Base-by-base conservation (phyloP, 1,140 invertebrate genomes). In the Neodiprion pinetum region DNA sequence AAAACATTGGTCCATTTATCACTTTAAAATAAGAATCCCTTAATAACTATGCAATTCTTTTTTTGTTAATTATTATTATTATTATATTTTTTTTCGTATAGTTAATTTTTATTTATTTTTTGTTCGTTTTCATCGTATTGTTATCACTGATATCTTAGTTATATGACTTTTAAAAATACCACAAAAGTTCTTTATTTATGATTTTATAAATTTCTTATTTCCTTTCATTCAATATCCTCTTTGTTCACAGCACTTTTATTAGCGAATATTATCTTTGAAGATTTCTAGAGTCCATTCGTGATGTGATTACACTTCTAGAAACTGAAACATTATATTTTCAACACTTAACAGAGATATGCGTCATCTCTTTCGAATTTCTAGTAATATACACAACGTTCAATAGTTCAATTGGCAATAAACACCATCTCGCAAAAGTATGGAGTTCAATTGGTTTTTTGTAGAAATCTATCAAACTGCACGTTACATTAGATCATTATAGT, bases 1-100 rank as follows among this genome's bases (percentile, higher is more conserved):
- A 71, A 71, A 17, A 71, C 48, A 71, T 81, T 80, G 79, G 78
- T 83, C 78, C 76, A 28, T 75, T 79, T 67, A 74, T 74, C 75
- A 74, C 72, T 78, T 65, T 53, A 71, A 71, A 76, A 74, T 71
- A 76, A 79, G 75, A 77, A 48, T 74, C 61, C 66, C 70, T 47
- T 67, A 61, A 61, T 14, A 61, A 61, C 53, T 61, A 61, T 12
- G 53, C 53, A 61, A 61, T 61, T 14, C 28, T 61, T 14, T 61
- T 14, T 61, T 9, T 61, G 3, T 61, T 61, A 40, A 40, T 40
- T 40, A 40, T 4, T 40, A 40, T 4, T 40, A 40, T 40, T 40
- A 40, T 40, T 21, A 21, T 21, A 11, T 8, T 61, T 61, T 61
- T 61, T n/a, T 61, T 61, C n/a, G n/a, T 17, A 61, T 61, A 14